Conservation (phyloP, 2,113 vertebrate genomes). For the Cyrtonyx montezumae region DNA sequence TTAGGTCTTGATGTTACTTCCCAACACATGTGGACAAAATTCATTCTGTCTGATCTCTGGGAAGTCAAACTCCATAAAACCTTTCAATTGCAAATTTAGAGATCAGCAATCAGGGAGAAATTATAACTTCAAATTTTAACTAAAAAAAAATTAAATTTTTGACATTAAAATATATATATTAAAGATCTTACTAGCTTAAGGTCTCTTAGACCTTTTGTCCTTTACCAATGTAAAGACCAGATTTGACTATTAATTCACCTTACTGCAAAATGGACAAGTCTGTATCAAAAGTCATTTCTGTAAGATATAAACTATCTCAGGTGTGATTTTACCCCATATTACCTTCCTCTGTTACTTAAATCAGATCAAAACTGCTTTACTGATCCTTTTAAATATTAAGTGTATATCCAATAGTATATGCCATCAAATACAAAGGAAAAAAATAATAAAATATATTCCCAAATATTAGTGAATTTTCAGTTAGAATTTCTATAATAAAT, state of each 20-base stretch:
- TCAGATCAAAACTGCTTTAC: background rate
- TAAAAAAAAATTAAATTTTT: background rate
- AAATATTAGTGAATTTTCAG: background rate
- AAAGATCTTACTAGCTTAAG: too few relatives aligned
- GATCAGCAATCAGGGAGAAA: background rate
- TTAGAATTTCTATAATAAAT: background rate
- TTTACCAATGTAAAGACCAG: background rate
- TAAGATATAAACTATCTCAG: too few relatives aligned
- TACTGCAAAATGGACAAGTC: too few relatives aligned
- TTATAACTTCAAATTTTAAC: background rate
- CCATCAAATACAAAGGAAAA: background rate
- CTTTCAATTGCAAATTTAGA: background rate
- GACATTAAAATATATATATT: background rate
- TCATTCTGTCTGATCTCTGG: background rate
- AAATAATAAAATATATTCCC: background rate
- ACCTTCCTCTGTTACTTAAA: background rate
- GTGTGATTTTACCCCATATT: background rate
- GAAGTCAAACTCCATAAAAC: background rate
- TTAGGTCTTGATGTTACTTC: background rate
- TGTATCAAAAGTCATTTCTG: too few relatives aligned
- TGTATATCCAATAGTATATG: background rate
- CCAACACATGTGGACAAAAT: background rate
- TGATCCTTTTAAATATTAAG: background rate
- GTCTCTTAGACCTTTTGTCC: background rate
- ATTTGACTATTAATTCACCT: too few relatives aligned